Base-by-base conservation (phyloP, 1,140 invertebrate genomes). In the Heliconius melpomene region DNA sequence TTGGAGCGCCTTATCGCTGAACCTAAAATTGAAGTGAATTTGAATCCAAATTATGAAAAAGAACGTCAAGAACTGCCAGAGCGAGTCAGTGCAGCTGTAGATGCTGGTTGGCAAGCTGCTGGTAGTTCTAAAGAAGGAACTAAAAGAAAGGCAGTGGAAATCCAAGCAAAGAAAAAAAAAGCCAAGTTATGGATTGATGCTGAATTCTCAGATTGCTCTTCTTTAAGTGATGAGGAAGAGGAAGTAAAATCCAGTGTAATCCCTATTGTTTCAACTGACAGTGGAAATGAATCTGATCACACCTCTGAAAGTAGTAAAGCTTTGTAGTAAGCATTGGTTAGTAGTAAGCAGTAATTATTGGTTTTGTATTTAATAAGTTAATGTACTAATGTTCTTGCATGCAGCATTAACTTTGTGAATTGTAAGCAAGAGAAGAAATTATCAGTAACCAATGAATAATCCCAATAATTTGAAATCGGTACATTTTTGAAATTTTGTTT, bases 31-130 rank as follows among this genome's bases (percentile, higher is more conserved):
- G 97, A 97, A 80, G 89, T 93, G 0, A 88, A 95, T 76, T 98
- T 99, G 88, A 96, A 97, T 82, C 95, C 96, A 57, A 90, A 95
- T 6, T 99, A 98, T 91, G 97, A 98, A 75, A 95, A 97, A 82
- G 96, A 97, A 79, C 95, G 97, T 72, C 95, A 97, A 9, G 95
- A 96, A 73, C 91, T 99, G 71, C 96, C 97, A 3, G 98, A 98
- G 84, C 96, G 96, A 81, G 96, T 98, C 0, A 96, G 96, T 84
- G 97, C 98, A 90, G 97, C 98, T 11, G 95, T 99, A 0, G 96
- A 97, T 84, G 96, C 97, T 90, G 98, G 98, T n/a, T 95, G 96
- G 79, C 95, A 96, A 87, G 94, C 89, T 9, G 90, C 91, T 1
- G 91, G 88, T 0, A 85, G 88, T 3, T 91, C 91, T 3, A 88